A percentile compares a stretch with the other conserved stretches of the same genome.
These are phyloP conservation scores for Rhegmatorhina hoffmannsi DNA, from an alignment of 2,113 vertebrate genomes.

Conservation along the genomic window DNA sequence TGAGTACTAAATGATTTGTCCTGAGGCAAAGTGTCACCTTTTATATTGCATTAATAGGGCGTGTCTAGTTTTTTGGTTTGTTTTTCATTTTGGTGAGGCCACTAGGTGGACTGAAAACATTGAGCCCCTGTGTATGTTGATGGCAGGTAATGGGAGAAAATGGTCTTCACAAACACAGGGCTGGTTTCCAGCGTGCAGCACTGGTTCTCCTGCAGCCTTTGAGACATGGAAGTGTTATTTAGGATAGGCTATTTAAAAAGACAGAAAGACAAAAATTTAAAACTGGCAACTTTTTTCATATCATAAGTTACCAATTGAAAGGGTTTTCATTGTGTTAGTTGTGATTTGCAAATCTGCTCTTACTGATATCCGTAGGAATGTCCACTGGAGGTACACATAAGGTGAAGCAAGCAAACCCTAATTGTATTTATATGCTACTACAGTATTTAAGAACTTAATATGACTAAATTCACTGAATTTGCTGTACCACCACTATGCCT, in stretches of 20 bases:
- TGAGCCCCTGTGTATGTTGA: too few relatives aligned
- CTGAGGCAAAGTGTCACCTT: not conserved
- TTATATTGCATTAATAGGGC: not conserved
- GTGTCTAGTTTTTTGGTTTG: not conserved
- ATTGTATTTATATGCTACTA: not conserved
- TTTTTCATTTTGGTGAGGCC: not conserved
- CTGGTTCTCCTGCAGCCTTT: not conserved
- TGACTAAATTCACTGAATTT: not conserved
- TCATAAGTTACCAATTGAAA: not conserved
- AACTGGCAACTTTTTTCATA: not conserved
- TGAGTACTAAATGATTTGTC: not conserved
- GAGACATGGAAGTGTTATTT: not conserved
- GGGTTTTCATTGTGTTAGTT: not conserved
- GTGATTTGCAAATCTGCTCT: not conserved
- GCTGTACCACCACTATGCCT: not conserved
- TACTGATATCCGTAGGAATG: fast-evolving
- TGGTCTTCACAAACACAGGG: fast-evolving
- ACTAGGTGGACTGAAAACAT: not conserved
- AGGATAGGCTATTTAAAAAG: not conserved
- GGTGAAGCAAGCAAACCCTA: not conserved
- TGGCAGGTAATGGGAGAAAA: fast-evolving
- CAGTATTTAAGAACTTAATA: not conserved
- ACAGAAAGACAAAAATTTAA: not conserved
- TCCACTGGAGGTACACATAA: not conserved
- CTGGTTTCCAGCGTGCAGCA: not conserved